Evolutionary conservation across 1,140 invertebrate genomes (phyloP), one percentile per base, ranked within the genome.

Genomic region (Ostrea edulis): DNA sequence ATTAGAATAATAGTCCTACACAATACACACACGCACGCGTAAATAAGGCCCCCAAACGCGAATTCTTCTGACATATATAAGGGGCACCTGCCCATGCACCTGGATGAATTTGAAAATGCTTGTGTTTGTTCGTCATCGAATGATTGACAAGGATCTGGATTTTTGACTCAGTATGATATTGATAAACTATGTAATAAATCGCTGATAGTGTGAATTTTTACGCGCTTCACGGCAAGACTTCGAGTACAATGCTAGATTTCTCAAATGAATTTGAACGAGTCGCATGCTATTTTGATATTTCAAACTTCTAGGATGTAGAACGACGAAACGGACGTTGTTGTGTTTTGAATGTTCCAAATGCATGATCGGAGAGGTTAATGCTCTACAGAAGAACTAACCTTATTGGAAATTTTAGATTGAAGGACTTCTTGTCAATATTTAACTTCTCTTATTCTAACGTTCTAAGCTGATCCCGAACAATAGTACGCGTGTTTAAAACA

Each of bases 1-100:
- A 77, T 77, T 77, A 77, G 25, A 77, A 77, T 77, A 77, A 77
- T 77, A 77, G 68, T 25, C 68, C 68, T 25, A 77, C 22, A 77
- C 68, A 77, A 77, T 77, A 77, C 68, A 77, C 68, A 71, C 65
- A 25, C 12, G 22, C 65, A 25, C 65, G 17, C 68, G 68, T 77
- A 77, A 44, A 77, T 77, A 77, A 77, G 68, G 25, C 25, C 68
- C 25, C 25, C 68, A 77, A 77, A 77, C 68, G 25, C 68, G 25
- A 25, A 14, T 77, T 77, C 68, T 77, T 77, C 25, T 77, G 68
- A 35, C 68, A 77, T 12, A 25, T 77, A 77, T 77, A 77, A 29
- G 22, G 68, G 68, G 68, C 68, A 77, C 68, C 68, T 77, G 68
- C 25, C 12, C 25, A 29, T 77, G 68, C 68, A 77, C 68, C 68